Conservation (phyloP, 1,140 invertebrate genomes). For the Euura lappo region DNA sequence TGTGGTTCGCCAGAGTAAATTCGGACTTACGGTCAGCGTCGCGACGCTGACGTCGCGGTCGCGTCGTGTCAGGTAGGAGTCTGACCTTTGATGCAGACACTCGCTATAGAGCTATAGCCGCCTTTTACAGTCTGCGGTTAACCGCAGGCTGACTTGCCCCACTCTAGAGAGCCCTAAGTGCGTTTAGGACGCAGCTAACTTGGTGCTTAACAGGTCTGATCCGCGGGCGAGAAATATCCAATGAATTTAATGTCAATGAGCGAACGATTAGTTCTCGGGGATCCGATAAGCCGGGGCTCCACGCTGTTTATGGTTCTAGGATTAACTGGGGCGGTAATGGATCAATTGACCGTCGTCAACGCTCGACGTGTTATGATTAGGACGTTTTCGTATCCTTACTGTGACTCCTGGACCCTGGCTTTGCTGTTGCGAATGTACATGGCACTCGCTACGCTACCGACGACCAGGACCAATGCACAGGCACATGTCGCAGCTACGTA, state of each 20-base stretch:
- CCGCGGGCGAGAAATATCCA: not conserved
- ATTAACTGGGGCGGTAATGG: not conserved
- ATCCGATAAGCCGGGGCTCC: too few relatives aligned
- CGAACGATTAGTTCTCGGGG: too few relatives aligned
- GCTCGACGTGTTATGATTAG: too few relatives aligned
- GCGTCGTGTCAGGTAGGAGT: too few relatives aligned
- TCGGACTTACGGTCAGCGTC: not conserved
- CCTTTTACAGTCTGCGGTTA: not conserved
- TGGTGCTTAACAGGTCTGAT: not conserved
- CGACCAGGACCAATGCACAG: slow-evolving; percentile 75
- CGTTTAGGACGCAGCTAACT: not conserved
- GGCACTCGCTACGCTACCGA: slow-evolving; percentile 73
- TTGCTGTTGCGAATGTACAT: slow-evolving; percentile 82
- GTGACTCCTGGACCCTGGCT: slow-evolving; percentile 74
- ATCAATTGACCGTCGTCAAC: too few relatives aligned
- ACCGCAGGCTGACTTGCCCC: not conserved
- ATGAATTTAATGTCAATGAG: not conserved
- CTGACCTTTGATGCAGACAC: too few relatives aligned
- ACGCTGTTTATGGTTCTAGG: slow-evolving; percentile 14
- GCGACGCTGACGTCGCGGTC: not conserved
- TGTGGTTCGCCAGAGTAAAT: not conserved
- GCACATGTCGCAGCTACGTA: slow-evolving; percentile 84
- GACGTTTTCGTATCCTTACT: slow-evolving; percentile 63
- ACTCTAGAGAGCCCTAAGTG: not conserved
- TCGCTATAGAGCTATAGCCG: too few relatives aligned